Evolutionary conservation across 2,113 vertebrate species (phyloP).

Genomic region (Perccottus glenii): DNA sequence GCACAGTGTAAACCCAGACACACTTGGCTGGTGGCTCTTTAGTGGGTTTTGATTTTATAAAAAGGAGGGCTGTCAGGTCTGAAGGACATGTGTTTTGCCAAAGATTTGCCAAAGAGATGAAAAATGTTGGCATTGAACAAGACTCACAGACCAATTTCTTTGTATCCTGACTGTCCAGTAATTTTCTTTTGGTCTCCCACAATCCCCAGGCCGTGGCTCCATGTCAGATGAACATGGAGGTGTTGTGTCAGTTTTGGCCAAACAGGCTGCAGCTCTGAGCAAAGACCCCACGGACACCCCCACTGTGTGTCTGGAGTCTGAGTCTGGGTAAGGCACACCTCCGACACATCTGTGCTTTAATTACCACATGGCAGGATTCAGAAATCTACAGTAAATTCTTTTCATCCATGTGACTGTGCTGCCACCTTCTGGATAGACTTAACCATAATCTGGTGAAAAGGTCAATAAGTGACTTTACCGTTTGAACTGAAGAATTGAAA

Average conservation of each 20-base stretch:
- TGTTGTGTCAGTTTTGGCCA: slow-evolving; percentile 90
- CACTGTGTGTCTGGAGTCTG: slow-evolving; percentile 94
- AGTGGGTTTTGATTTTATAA: no score
- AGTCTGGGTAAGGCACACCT: slow-evolving; percentile 84
- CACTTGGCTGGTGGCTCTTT: no score
- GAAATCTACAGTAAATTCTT: not conserved
- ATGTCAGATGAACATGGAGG: slow-evolving; percentile 95
- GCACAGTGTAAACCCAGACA: no score
- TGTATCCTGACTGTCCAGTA: not conserved
- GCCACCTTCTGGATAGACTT: slow-evolving; percentile 59
- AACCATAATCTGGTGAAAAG: not conserved
- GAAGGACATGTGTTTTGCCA: no score
- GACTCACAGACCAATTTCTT: not conserved
- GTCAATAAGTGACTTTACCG: not conserved
- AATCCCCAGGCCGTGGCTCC: slow-evolving; percentile 86
- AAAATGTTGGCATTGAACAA: not conserved
- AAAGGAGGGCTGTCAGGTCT: no score
- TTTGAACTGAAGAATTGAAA: not conserved
- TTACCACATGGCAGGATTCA: no score
- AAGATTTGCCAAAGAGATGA: no score
- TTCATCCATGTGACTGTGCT: slow-evolving; percentile 40
- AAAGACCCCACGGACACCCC: slow-evolving; percentile 90
- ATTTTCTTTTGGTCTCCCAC: not conserved
- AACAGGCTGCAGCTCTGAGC: slow-evolving; percentile 89
- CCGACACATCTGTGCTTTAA: not conserved